Evolutionary conservation across 2,113 vertebrate genomes (phyloP), one percentile per base, ranked within the genome.

Genomic region (Cyprinodon brontotheroides): DNA sequence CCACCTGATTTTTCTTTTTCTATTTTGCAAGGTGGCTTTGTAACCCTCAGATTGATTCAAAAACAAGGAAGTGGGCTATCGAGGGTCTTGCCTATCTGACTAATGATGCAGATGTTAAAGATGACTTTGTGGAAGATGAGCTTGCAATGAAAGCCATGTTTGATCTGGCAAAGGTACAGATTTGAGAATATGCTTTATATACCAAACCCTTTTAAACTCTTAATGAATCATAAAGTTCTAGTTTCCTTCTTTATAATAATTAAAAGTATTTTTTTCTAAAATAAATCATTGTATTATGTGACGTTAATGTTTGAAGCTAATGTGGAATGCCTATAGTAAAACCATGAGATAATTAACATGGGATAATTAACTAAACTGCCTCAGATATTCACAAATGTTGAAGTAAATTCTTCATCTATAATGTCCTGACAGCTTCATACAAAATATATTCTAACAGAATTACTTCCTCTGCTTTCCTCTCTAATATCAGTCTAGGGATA

Each of bases 41-140:
- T 86, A 99, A 98, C 61, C 89, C 92, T 0, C 83, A 93, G 85
- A 96, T 98, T 67, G 98, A 99, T 59, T 88, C 93, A 1, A 95
- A 95, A 76, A 98, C 98, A 14, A 95, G 96, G 77, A 97, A 96
- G 66, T 99, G 98, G 98, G 97, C 98, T 0, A 94, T 96, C 41
- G 98, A 99, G 79, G 98, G 98, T 50, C 88, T 99, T 77, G 96
- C 98, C 0, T 99, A 99, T 75, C 93, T 99, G 81, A 99, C 97
- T 0, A 95, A 98, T 3, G 98, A 99, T 39, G 98, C 98, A 1
- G 98, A 99, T 0, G 98, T 99, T 68, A 99, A 99, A 89, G 98
- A 99, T 20, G 98, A 98, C 88, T 99, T 99, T 84, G 98, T 98
- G 71, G 96, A 98, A 80, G 98, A 99, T 48, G 94, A 97, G 50